phyloP scores from a whole-genome alignment of 2,797 vertebrate species.

The Myotis myotis region DNA sequence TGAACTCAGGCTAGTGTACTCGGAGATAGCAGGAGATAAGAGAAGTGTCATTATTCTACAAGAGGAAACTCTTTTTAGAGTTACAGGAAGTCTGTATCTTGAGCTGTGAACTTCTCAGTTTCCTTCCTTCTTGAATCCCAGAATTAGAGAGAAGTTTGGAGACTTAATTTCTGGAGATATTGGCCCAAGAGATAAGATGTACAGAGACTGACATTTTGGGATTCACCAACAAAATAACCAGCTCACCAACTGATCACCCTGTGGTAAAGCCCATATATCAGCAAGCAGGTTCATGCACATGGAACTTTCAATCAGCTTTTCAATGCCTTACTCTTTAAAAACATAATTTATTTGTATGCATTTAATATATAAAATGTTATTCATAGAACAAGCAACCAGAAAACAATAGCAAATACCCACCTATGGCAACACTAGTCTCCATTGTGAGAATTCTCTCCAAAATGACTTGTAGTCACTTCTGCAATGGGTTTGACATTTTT shows the following conservation, averaged over 20 bases:
- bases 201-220: background rate
- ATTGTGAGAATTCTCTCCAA: background rate
- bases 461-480: background rate
- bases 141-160: background rate
- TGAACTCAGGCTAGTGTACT: background rate
- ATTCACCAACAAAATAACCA: background rate
- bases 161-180: background rate
- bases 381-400: background rate
- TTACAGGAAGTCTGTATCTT: background rate
- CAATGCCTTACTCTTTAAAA: background rate
- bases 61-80: background rate
- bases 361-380: background rate
- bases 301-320: background rate
- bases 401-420: background rate
- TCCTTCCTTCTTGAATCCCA: background rate
- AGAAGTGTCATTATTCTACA: background rate
- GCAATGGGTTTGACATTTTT: background rate
- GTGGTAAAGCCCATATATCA: background rate
- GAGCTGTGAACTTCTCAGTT: background rate
- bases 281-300: background rate
- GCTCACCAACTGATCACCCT: background rate
- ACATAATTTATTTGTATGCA: slow-evolving; percentile 42
- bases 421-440: background rate
- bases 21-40: background rate
- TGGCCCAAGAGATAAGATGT: background rate